A percentile compares a stretch with the other conserved stretches of the same genome.
phyloP scores from a whole-genome alignment of 2,888 invertebrate species.

The Morinoia aosen region DNA sequence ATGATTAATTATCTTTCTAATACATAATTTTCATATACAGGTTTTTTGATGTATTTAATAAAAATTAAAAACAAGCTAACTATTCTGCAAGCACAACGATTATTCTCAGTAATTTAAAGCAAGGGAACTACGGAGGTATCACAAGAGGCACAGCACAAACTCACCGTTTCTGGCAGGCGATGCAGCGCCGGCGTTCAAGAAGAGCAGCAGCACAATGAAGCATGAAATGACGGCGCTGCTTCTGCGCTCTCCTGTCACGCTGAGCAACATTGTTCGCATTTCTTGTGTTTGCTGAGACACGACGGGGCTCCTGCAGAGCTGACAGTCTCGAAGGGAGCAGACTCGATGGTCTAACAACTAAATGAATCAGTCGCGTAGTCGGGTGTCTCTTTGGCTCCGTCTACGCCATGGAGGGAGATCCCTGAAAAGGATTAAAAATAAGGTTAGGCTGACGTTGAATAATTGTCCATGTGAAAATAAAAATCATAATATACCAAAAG shows the following conservation, averaged over 20 bases:
- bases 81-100: too few species aligned
- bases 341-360: neutral
- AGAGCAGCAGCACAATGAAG: neutral
- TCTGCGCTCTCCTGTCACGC: neutral
- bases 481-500: neutral
- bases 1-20: too few species aligned
- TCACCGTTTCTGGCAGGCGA: conserved; percentile 32
- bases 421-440: neutral
- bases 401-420: neutral
- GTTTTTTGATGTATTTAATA: too few species aligned
- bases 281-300: neutral
- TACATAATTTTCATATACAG: too few species aligned
- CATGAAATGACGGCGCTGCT: neutral
- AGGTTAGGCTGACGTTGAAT: neutral
- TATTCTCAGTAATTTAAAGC: too few species aligned
- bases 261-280: conserved; percentile 3
- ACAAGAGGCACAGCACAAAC: neutral
- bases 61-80: too few species aligned
- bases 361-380: neutral
- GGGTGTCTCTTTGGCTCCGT: neutral
- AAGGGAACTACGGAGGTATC: too few species aligned
- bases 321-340: neutral
- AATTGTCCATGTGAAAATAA: neutral
- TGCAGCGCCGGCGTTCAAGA: neutral
- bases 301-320: neutral